Evolutionary conservation across 2,888 invertebrate genomes (phyloP).

Genomic region (Diplolepis rosae): DNA sequence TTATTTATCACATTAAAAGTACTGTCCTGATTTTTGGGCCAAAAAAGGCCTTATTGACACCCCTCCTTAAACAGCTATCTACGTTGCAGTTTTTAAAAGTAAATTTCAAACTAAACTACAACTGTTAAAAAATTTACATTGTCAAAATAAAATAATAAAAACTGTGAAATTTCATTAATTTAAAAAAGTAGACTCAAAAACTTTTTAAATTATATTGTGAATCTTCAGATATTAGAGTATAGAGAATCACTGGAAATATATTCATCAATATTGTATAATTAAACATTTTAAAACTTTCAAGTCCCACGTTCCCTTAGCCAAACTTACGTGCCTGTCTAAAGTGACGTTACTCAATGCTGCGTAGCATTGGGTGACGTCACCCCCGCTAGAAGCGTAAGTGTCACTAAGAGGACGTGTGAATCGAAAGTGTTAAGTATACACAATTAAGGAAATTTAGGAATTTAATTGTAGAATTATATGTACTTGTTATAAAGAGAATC

Average conservation of each 20-base stretch:
- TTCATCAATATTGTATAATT: neutral
- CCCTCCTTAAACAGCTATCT: too few species aligned
- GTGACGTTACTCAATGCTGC: neutral
- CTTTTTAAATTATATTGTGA: neutral
- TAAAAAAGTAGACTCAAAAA: neutral
- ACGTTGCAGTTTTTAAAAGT: neutral
- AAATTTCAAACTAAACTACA: neutral
- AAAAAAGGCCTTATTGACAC: too few species aligned
- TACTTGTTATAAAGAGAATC: neutral
- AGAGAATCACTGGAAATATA: neutral
- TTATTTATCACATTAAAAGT: too few species aligned
- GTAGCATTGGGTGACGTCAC: neutral
- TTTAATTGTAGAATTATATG: neutral
- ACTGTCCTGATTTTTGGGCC: too few species aligned
- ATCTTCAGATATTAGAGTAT: too few species aligned
- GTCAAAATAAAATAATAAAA: neutral
- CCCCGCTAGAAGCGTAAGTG: too few species aligned
- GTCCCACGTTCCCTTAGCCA: neutral
- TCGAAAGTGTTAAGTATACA: neutral
- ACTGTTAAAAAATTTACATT: neutral
- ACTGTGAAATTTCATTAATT: neutral
- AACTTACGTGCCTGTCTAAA: too few species aligned
- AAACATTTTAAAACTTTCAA: too few species aligned
- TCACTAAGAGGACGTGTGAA: neutral
- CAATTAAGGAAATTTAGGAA: neutral